Evolutionary conservation across 2,797 vertebrate genomes (phyloP).

Genomic region (Antennarius maculatus): DNA sequence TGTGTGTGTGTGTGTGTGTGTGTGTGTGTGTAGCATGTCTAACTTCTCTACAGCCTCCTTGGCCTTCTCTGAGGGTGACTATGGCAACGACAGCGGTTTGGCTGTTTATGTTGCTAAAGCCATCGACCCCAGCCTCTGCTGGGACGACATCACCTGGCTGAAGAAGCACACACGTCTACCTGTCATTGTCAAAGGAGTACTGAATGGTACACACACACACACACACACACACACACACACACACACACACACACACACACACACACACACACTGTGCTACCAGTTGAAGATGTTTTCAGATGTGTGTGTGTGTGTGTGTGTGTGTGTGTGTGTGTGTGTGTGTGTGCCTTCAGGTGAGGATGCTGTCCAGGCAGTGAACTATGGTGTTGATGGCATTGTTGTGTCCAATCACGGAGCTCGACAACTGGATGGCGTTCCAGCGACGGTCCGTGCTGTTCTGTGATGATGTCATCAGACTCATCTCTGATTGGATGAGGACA

Average conservation of each 20-base stretch:
- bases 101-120: conserved; percentile 86
- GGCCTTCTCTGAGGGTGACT: conserved; percentile 87
- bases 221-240: conserved; percentile 15
- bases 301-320: too few species aligned
- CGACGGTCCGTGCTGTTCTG: conserved; percentile 75
- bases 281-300: too few species aligned
- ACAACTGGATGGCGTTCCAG: conserved; percentile 89
- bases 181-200: conserved; percentile 85
- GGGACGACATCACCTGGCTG: conserved; percentile 90
- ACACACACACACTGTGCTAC: too few species aligned
- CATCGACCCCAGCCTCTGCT: conserved; percentile 87
- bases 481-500: background rate
- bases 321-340: background rate
- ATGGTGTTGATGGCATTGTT: conserved; percentile 86
- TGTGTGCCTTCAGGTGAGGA: conserved; percentile 84
- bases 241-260: conserved; percentile 1
- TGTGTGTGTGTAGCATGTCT: conserved; percentile 82
- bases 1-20: background rate
- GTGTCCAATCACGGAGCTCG: conserved; percentile 93
- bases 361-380: conserved; percentile 83
- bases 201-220: conserved; percentile 77
- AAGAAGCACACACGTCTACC: conserved; percentile 85
- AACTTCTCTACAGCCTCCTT: conserved; percentile 89
- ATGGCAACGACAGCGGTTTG: conserved; percentile 87
- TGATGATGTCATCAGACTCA: background rate